Base-by-base conservation (phyloP, 2,113 vertebrate species). In the Phylloscopus trochiloides region DNA sequence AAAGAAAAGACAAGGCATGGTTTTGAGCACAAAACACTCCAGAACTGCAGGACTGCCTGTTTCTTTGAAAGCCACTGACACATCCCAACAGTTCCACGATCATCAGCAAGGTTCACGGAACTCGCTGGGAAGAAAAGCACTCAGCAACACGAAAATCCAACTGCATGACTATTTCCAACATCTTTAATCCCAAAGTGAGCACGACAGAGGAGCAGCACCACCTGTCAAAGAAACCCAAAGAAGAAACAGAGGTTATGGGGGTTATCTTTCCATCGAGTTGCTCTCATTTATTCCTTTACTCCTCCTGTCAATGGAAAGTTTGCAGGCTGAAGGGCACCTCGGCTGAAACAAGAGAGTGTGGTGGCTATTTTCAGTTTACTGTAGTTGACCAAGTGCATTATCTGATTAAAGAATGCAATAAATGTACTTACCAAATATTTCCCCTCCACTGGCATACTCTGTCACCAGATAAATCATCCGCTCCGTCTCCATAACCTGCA, bases 391-490 rank as follows among this genome's bases (percentile, higher is more conserved):
- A 59, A 82, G 80, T 32, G 77, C 85, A 89, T 95, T 96, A 95
- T 77, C 94, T 95, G 94, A 90, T 97, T 90, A 96, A 97, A 97
- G 90, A 96, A 96, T 26, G 90, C 88, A 94, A 19, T 91, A 86
- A 96, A 89, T 17, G 86, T 84, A 97, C 99, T 99, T 97, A 99
- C 99, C 99, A 89, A 99, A 99, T 97, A 99, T 99, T 88, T 99
- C 99, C 92, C 99, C 99, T 96, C 99, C 99, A 3, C 99, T 99
- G n/a, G 99, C 99, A 29, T 99, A 99, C 95, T 99, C 99, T 9
- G 99, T 99, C 93, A 99, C 99, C 86, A 99, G 98, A 97, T 99
- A 99, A 98, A 99, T 99, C 99, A 99, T 99, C 95, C 99, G 93
- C 92, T 99, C 99, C 0, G 99, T 99, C 98, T 99, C 99, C 99